Percentiles rank a stretch among this genome's conserved stretches.
phyloP scores from a whole-genome alignment of 2,113 vertebrate genomes.

The Pelmatolapia mariae region DNA sequence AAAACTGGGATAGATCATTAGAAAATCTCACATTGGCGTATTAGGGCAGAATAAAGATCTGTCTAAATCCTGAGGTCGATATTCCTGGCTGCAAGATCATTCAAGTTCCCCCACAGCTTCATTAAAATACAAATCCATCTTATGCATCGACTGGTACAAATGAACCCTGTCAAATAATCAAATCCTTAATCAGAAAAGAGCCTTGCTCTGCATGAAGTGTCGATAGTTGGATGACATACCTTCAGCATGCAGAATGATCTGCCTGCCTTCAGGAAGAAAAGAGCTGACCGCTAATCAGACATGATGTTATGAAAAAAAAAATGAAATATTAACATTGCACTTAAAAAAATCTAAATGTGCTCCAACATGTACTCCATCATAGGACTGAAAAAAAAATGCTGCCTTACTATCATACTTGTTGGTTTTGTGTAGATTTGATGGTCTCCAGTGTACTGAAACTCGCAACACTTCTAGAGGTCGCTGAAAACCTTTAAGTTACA shows the following conservation, averaged over 20 bases:
- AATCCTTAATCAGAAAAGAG: conserved; percentile 38
- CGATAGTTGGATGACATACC: not conserved
- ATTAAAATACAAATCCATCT: conserved; percentile 52
- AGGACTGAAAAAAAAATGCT: not conserved
- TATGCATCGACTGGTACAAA: conserved; percentile 33
- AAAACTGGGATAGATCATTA: conserved; percentile 1
- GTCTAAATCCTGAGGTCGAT: conserved; percentile 26
- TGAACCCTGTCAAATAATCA: conserved; percentile 55
- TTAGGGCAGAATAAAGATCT: conserved; percentile 26
- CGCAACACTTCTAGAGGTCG: not conserved
- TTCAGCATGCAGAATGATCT: not conserved
- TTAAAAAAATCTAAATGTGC: not conserved
- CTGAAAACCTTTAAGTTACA: not conserved
- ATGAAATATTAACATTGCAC: not conserved
- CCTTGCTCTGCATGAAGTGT: not conserved
- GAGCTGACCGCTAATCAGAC: not conserved
- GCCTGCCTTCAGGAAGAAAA: not conserved
- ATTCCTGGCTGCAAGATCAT: conserved; percentile 16
- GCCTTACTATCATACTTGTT: not conserved
- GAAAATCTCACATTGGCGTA: not conserved
- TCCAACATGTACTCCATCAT: not conserved
- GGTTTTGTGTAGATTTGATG: not conserved
- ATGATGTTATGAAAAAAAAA: not conserved
- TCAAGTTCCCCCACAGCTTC: conserved; percentile 26
- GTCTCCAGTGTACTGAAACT: not conserved